Base-by-base conservation (phyloP, 1,140 invertebrate species). In the Nebria ingens region DNA sequence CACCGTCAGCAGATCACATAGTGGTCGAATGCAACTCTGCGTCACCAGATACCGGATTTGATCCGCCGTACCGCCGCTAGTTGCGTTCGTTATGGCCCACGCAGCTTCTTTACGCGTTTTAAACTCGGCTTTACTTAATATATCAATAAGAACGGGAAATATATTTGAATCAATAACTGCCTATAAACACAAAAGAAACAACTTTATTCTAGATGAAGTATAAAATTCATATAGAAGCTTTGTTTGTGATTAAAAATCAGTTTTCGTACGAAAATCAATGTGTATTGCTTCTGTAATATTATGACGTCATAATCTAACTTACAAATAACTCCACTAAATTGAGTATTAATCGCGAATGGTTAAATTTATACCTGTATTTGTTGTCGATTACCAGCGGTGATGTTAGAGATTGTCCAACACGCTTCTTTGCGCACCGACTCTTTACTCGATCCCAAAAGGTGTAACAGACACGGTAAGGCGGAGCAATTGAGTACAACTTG, bases 361-460 rank as follows among this genome's bases (percentile, higher is more conserved):
- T n/a, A n/a, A n/a, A n/a, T n/a, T n/a, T 51, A 51, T 61, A 86
- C 85, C 76, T 91, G 89, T 62, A 96, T 94, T 76, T 98, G 96
- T 62, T 85, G 81, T 50, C 88, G 81, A 75, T 97, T 98, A 51
- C 96, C 95, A 53, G 95, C 95, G 2, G 95, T 97, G 52, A 98
- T 97, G 74, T 98, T 98, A 34, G 93, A 97, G 59, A 98, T 87
- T 42, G 95, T 97, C 95, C 96, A 98, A 69, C 93, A 97, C 3
- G 94, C 92, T 74, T 98, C 96, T 77, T 98, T 98, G 52, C 89
- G 80, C 49, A 97, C 85, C 20, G 85, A 82, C 73, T 98, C 95
- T 64, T 89, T 89, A 29, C 77, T 66, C 6, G 85, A 86, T 45
- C 78, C 79, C 45, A 98, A 76, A 21, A 98, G 75, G 67, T 89